These are phyloP conservation scores for Invenusta paracnida DNA, from an alignment of 2,888 invertebrate genomes.

Conservation along the genomic window DNA sequence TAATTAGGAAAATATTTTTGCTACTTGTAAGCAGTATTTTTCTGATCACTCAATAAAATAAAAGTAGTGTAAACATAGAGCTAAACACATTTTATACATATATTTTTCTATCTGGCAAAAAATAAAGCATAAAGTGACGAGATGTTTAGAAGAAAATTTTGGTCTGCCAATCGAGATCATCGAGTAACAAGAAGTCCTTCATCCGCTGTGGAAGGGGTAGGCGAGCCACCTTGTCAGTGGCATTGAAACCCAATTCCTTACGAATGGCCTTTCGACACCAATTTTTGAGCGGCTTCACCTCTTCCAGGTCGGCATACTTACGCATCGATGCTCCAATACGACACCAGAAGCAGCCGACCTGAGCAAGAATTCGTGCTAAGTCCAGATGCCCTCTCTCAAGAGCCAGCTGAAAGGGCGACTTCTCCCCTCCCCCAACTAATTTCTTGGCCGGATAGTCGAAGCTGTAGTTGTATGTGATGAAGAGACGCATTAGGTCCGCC, in stretches of 20 bases:
- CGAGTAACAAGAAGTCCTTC: conserved; percentile 56
- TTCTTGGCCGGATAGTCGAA: conserved; percentile 58
- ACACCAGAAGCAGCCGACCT: conserved; percentile 33
- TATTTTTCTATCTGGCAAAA: too few species aligned
- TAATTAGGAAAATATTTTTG: too few species aligned
- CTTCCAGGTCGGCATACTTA: conserved; percentile 36
- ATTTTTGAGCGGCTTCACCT: conserved; percentile 54
- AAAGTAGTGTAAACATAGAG: too few species aligned
- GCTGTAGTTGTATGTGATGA: conserved; percentile 58
- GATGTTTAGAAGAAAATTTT: conserved; percentile 24
- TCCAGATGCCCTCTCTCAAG: conserved; percentile 57
- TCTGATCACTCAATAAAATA: too few species aligned
- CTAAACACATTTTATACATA: too few species aligned
- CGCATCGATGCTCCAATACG: background rate
- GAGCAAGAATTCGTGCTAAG: conserved; percentile 54
- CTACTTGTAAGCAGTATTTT: too few species aligned
- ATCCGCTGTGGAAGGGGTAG: conserved; percentile 55
- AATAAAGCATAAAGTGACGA: too few species aligned
- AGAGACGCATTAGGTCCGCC: conserved; percentile 55
- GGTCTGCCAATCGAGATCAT: conserved; percentile 49
- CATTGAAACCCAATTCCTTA: conserved; percentile 54
- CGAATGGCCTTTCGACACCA: conserved; percentile 57
- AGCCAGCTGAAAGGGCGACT: conserved; percentile 55
- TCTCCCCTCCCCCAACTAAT: conserved; percentile 55
- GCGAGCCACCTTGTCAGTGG: conserved; percentile 52